Conservation (phyloP, 2,888 invertebrate species). For the Polymixis lichenea region DNA sequence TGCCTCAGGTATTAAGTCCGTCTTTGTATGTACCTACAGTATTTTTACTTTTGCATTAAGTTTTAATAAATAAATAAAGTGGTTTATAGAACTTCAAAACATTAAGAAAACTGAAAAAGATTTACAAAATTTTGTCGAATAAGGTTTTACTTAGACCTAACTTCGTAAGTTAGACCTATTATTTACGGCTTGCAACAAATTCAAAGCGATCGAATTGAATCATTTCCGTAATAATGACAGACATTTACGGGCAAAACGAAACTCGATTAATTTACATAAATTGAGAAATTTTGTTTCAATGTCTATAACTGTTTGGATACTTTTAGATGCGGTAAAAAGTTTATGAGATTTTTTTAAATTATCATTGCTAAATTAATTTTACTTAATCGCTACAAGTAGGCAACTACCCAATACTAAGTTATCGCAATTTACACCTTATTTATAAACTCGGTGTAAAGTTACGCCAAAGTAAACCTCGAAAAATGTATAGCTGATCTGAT, state of each 20-base stretch:
- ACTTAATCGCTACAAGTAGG: no score
- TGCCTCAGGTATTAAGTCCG: no score
- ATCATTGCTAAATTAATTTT: no score
- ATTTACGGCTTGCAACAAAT: constrained; percentile 49
- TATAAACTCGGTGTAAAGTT: no score
- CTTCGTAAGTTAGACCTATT: constrained; percentile 16
- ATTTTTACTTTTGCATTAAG: no score
- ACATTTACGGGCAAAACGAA: constrained; percentile 79
- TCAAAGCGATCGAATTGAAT: constrained; percentile 71
- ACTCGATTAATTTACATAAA: constrained; percentile 82
- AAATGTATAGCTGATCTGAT: no score
- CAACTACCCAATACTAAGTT: no score
- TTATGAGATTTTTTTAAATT: no score
- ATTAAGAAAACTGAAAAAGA: not conserved
- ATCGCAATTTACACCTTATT: no score
- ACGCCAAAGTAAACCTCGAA: no score
- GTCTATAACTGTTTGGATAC: constrained; percentile 30
- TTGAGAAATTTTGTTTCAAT: constrained; percentile 75
- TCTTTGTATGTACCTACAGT: no score
- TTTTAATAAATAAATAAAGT: no score
- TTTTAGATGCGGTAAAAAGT: constrained; percentile 62
- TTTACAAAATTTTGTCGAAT: not conserved
- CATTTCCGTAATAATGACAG: constrained; percentile 78
- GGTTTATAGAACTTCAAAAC: not conserved
- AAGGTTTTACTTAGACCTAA: not conserved